phyloP scores from a whole-genome alignment of 2,113 vertebrate genomes.

The Pandion haliaetus region DNA sequence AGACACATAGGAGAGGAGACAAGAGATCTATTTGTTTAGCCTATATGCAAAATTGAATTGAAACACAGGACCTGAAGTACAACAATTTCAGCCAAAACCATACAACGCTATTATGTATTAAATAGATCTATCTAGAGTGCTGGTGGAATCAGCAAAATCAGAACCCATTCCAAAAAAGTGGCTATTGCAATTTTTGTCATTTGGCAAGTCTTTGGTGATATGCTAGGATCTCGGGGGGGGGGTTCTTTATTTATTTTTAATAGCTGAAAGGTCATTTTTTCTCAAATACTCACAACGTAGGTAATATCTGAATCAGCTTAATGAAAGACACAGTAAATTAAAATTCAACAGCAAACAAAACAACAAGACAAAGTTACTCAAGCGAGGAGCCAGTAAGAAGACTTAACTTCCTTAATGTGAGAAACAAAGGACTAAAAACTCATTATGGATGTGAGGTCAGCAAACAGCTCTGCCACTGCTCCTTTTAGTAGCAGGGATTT shows the following conservation, averaged over 20 bases:
- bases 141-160: neutral
- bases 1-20: neutral
- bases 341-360: neutral
- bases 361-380: neutral
- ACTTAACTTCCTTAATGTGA: neutral
- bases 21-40: neutral
- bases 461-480: neutral
- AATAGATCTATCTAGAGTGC: neutral
- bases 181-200: neutral
- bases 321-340: neutral
- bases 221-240: fast-evolving
- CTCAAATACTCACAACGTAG: neutral
- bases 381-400: neutral
- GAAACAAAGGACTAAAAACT: neutral
- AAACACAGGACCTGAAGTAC: neutral
- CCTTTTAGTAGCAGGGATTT: neutral
- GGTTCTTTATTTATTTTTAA: neutral
- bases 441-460: neutral
- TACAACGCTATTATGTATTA: neutral
- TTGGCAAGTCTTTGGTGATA: neutral
- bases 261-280: neutral
- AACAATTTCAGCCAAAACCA: neutral
- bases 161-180: neutral
- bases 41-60: neutral
- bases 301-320: neutral